Percentiles rank a stretch among this genome's conserved stretches.
Conservation (phyloP, 2,888 invertebrate genomes). For the Caenorhabditis angaria region DNA sequence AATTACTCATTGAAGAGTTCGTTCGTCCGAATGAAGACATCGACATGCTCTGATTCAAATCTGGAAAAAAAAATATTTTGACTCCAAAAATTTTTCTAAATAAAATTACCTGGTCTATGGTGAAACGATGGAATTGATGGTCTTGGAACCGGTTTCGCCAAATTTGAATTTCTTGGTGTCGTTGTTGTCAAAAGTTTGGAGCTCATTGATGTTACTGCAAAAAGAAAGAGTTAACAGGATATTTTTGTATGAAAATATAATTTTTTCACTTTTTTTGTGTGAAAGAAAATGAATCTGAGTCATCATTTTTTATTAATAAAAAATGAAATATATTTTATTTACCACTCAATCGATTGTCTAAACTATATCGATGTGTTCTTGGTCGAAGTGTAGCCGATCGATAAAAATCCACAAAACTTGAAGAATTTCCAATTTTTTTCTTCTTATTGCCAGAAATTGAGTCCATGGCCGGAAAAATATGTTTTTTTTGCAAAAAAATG, state of each 20-base stretch:
- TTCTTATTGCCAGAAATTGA: no score
- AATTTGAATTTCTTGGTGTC: neutral
- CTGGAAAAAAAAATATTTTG: neutral
- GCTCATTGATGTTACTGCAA: slow-evolving; percentile 12
- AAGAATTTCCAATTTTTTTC: neutral
- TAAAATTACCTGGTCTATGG: slow-evolving; percentile 5
- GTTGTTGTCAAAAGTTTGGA: neutral
- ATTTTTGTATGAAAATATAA: neutral
- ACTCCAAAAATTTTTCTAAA: neutral
- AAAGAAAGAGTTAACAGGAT: neutral
- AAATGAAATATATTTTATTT: neutral
- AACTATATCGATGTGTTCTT: slow-evolving; percentile 15
- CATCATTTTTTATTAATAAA: neutral
- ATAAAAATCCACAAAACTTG: slow-evolving; percentile 21
- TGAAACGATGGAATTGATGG: slow-evolving; percentile 5
- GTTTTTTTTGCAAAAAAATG: no score
- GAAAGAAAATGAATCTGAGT: no score
- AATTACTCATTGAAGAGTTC: slow-evolving; percentile 24
- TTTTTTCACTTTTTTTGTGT: neutral
- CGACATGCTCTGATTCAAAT: neutral
- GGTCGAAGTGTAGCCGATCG: slow-evolving; percentile 38
- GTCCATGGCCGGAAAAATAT: no score
- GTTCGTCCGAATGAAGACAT: slow-evolving; percentile 11
- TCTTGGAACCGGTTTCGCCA: slow-evolving; percentile 6
- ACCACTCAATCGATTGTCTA: slow-evolving; percentile 32